Percentiles rank a stretch among this genome's conserved stretches.
These are phyloP conservation scores for Tetramorium bicarinatum DNA, from an alignment of 2,888 invertebrate genomes.

Conservation along the genomic window DNA sequence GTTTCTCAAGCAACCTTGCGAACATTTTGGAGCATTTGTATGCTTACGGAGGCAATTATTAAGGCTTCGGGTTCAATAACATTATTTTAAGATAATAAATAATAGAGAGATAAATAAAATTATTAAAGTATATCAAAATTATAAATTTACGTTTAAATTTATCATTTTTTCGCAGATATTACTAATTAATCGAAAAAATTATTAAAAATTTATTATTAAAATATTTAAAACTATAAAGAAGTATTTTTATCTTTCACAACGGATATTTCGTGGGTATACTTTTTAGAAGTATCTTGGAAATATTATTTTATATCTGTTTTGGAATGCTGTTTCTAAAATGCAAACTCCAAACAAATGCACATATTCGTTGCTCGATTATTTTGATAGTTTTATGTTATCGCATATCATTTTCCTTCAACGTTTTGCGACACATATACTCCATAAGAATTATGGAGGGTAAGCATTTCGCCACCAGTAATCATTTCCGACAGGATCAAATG, in stretches of 20 bases:
- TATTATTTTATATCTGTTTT: neutral
- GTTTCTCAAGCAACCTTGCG: slow-evolving; percentile 41
- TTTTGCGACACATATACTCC: slow-evolving; percentile 11
- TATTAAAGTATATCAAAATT: neutral
- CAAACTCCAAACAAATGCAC: neutral
- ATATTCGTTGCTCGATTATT: slow-evolving; percentile 19
- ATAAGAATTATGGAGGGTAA: slow-evolving; percentile 11
- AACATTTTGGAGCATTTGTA: slow-evolving; percentile 42
- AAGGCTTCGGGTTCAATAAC: slow-evolving; percentile 16
- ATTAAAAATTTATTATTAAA: neutral
- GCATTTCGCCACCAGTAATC: slow-evolving; percentile 1
- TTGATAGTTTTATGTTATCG: slow-evolving; percentile 2
- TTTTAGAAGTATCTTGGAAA: neutral
- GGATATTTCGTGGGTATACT: neutral
- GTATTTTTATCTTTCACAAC: no score
- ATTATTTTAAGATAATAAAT: slow-evolving; percentile 22
- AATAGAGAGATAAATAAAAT: neutral
- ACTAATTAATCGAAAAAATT: neutral
- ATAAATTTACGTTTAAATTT: neutral
- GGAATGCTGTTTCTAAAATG: neutral
- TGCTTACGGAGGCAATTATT: slow-evolving; percentile 9
- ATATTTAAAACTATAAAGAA: neutral
- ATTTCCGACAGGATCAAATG: slow-evolving; percentile 15
- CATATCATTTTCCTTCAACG: neutral
- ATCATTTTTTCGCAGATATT: neutral